phyloP scores from a whole-genome alignment of 2,797 vertebrate genomes.

The Sciurus carolinensis region DNA sequence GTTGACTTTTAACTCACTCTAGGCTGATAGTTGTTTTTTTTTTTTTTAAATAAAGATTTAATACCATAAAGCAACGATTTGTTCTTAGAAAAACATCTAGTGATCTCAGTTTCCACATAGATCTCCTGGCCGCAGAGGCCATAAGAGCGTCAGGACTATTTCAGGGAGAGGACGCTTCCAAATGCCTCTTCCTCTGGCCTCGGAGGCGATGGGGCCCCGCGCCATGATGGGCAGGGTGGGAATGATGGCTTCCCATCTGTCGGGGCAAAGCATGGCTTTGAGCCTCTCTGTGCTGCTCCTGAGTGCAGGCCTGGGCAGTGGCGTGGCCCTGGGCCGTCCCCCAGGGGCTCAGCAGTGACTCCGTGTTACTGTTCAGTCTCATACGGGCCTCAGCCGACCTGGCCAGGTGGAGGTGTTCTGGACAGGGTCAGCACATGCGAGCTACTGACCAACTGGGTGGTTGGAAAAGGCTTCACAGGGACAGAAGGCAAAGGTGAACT shows the following conservation, averaged over 20 bases:
- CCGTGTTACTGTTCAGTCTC: background rate
- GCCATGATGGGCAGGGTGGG: background rate
- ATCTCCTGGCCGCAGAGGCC: background rate
- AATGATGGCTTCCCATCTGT: rapidly evolving
- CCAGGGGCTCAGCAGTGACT: too few species aligned
- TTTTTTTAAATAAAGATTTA: background rate
- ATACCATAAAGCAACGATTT: constrained; percentile 29
- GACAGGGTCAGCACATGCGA: background rate
- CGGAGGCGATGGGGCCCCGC: too few species aligned
- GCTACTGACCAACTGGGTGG: background rate
- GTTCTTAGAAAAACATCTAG: constrained; percentile 60
- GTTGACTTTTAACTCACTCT: background rate
- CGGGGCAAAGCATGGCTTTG: rapidly evolving
- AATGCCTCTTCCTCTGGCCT: background rate
- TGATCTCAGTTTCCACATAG: background rate
- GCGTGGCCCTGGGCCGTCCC: background rate
- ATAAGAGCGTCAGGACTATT: background rate
- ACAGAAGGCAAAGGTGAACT: background rate
- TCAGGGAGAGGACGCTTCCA: background rate
- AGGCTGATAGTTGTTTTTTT: background rate
- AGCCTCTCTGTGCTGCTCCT: background rate
- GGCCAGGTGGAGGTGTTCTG: background rate
- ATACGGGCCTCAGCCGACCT: background rate
- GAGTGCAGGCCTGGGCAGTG: too few species aligned
- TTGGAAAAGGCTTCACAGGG: background rate